Base-by-base conservation (phyloP, 2,888 invertebrate genomes). In the Orthonevra nobilis region DNA sequence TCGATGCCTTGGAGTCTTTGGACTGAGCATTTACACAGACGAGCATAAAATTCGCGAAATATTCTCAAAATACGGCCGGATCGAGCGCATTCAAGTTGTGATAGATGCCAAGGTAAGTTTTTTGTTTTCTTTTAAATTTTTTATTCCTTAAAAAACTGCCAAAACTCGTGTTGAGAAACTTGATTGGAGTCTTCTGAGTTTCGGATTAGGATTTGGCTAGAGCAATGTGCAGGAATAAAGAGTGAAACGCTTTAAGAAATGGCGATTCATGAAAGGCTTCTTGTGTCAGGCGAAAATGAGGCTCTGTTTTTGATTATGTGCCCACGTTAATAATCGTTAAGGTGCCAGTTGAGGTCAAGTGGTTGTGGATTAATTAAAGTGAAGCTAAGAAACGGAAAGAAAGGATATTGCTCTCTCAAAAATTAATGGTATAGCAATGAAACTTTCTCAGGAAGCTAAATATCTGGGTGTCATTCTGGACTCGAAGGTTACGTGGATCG, bases 1-100 rank as follows among this genome's bases (percentile, higher is more conserved):
- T 44, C 91, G 96, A 58, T 98, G 98, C 86, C 91, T 99, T 48
- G 99, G 99, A 12, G 94, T 99, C 7, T 99, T 99, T 89, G 98
- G 98, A 2, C 90, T 99, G 64, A 97, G 96, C 86, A 92, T 97
- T 60, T 94, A 95, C 89, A 99, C 98, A 0, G 95, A 96, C 0
- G 98, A 98, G 87, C 92, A 95, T 83, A 96, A 97, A 88, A 92
- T 99, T 36, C 93, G 95, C 86, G 95, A 97, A 84, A 95, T 98
- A 82, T 98, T 99, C 90, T 93, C 93, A 42, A 96, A 97, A 87
- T 98, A 93, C 87, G 98, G 98, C 1, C 94, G 94, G 0, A 94
- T 99, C 26, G 97, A 98, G 86, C 93, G 96, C 86, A 94, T 96
- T 17, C 96, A 97, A 90, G 94, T 99, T 81, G 97, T 99, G 56